phyloP scores from a whole-genome alignment of 2,797 vertebrate genomes.

The Cetoscarus ocellatus region DNA sequence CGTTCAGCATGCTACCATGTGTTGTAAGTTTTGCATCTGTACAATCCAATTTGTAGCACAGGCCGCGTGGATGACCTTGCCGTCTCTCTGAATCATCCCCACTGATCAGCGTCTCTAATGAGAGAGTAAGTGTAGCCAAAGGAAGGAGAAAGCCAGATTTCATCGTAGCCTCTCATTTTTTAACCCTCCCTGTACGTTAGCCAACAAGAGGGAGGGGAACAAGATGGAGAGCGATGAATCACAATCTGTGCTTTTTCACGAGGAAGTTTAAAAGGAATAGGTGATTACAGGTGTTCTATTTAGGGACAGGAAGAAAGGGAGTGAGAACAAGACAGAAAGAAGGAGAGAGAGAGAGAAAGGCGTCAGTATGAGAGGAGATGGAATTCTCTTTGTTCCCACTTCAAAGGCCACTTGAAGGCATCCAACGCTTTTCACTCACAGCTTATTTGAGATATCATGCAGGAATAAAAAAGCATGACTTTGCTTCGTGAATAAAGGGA shows the following conservation, averaged over 20 bases:
- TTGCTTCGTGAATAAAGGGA: constrained; percentile 46
- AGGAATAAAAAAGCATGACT: constrained; percentile 64
- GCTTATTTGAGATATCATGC: constrained; percentile 62
- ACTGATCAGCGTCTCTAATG: constrained; percentile 33
- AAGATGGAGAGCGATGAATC: constrained; percentile 23
- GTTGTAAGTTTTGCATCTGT: constrained; percentile 45
- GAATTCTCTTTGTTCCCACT: constrained; percentile 80
- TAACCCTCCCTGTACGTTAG: constrained; percentile 10
- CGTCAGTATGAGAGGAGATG: constrained; percentile 48
- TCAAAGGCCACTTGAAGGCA: constrained; percentile 71
- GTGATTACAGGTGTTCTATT: constrained; percentile 70
- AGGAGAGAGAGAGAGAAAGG: constrained; percentile 8
- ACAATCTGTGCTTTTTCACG: constrained; percentile 31
- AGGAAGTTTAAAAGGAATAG: constrained; percentile 68
- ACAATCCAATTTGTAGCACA: constrained; percentile 46
- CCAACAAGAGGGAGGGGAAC: constrained; percentile 17
- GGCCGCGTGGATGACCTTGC: constrained; percentile 56
- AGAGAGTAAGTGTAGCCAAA: constrained; percentile 25
- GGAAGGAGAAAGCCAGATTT: constrained; percentile 37
- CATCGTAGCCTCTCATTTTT: constrained; percentile 18
- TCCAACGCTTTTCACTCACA: constrained; percentile 53
- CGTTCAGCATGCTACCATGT: constrained; percentile 28
- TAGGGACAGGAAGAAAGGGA: constrained; percentile 25
- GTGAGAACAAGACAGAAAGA: constrained; percentile 7
- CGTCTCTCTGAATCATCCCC: constrained; percentile 37